A percentile compares a stretch with the other conserved stretches of the same genome.
These are phyloP conservation scores for Cylloceria caligata DNA, from an alignment of 2,888 invertebrate species.

Conservation along the genomic window DNA sequence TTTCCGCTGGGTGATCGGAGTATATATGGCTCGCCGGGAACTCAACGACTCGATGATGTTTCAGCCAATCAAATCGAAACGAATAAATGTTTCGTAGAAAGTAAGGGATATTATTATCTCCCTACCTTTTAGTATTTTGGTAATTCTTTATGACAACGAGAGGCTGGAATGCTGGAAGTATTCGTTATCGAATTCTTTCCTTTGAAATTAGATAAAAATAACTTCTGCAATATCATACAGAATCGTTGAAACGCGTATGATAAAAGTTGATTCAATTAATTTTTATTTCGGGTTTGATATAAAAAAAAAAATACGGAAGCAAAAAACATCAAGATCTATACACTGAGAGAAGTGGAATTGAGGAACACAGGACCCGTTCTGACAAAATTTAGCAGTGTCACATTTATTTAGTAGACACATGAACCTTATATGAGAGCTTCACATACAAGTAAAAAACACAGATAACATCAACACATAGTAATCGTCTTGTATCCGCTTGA, in stretches of 20 bases:
- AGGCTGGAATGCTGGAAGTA: neutral
- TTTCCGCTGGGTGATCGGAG: neutral
- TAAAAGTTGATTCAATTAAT: neutral
- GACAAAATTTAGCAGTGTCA: no score
- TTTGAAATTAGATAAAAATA: neutral
- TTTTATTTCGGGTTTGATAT: no score
- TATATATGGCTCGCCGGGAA: constrained; percentile 1
- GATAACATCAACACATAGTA: no score
- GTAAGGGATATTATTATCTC: constrained; percentile 17
- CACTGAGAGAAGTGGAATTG: no score
- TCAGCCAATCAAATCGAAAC: constrained; percentile 27
- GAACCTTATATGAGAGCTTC: no score
- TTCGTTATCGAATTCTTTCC: constrained; percentile 2
- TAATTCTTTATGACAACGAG: neutral
- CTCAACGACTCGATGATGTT: constrained; percentile 47
- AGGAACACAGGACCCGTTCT: no score
- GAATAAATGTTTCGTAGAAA: constrained; percentile 34
- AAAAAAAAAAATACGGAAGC: no score
- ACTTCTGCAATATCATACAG: neutral
- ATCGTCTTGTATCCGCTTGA: no score
- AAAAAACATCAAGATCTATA: no score
- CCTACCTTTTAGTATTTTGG: neutral
- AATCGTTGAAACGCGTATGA: neutral
- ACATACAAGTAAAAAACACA: no score
- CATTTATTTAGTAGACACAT: no score